Percentiles rank a stretch among this genome's conserved stretches.
phyloP scores from a whole-genome alignment of 2,797 vertebrate genomes.

The Molothrus aeneus region DNA sequence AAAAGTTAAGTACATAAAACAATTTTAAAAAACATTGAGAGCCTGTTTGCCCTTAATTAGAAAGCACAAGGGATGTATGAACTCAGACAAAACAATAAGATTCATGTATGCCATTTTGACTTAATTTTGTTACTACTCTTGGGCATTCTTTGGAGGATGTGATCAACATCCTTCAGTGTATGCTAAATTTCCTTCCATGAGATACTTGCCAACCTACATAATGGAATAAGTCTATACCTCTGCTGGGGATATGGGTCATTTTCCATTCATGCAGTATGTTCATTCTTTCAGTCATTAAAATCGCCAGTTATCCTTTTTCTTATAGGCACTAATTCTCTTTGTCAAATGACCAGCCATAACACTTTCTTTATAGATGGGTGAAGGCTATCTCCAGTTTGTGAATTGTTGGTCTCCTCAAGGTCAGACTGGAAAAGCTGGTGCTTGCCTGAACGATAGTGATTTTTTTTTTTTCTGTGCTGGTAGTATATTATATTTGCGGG shows the following conservation, averaged over 20 bases:
- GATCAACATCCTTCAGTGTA: neutral
- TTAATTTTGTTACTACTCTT: constrained; percentile 12
- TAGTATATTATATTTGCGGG: neutral
- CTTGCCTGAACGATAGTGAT: neutral
- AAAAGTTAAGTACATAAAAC: constrained; percentile 52
- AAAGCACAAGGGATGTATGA: constrained; percentile 8
- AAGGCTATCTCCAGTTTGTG: neutral
- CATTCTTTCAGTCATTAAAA: neutral
- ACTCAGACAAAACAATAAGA: neutral
- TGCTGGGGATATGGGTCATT: neutral
- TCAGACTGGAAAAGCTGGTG: neutral
- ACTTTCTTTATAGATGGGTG: neutral
- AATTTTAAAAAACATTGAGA: constrained; percentile 15
- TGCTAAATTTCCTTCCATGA: neutral
- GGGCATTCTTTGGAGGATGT: neutral
- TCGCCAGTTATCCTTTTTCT: neutral
- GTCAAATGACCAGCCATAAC: neutral
- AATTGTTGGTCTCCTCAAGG: neutral
- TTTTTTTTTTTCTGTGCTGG: neutral
- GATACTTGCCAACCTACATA: neutral
- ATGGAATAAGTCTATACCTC: neutral
- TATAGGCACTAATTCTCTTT: neutral
- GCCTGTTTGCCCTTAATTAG: constrained; percentile 39
- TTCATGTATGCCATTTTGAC: neutral
- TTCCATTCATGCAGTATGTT: neutral